phyloP scores from a whole-genome alignment of 1,140 invertebrate genomes.

The Pseudomyrmex cubaensis region DNA sequence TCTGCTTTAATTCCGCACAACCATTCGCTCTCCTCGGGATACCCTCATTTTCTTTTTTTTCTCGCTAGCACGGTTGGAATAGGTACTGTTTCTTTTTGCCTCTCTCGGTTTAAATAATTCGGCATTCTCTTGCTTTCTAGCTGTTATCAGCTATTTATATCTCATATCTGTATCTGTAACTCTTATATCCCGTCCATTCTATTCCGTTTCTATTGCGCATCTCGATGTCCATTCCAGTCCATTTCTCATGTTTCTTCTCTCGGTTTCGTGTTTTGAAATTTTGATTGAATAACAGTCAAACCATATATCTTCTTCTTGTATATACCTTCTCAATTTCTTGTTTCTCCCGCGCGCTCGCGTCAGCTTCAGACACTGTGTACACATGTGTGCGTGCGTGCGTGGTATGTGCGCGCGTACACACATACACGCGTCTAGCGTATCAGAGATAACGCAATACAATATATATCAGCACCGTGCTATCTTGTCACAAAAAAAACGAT shows the following conservation, averaged over 20 bases:
- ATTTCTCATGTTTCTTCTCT: conserved; percentile 39
- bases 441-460: conserved; percentile 15
- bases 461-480: background rate
- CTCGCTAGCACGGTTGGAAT: conserved; percentile 4
- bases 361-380: background rate
- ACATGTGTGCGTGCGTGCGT: no score
- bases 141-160: conserved; percentile 1
- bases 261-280: conserved; percentile 45
- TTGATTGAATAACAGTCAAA: conserved; percentile 50
- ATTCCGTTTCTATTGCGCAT: background rate
- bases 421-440: background rate
- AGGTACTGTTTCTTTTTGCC: background rate
- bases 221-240: conserved; percentile 2
- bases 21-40: background rate
- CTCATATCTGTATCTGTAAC: conserved; percentile 12
- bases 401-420: no score
- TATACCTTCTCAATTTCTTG: conserved; percentile 50
- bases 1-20: conserved; percentile 20
- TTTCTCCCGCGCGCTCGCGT: background rate
- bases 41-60: background rate
- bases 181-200: conserved; percentile 15
- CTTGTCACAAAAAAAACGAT: conserved; percentile 10
- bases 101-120: conserved; percentile 27
- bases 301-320: conserved; percentile 6
- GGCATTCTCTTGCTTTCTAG: background rate